Conservation (phyloP, 2,888 invertebrate genomes). For the Andrena trimmerana region DNA sequence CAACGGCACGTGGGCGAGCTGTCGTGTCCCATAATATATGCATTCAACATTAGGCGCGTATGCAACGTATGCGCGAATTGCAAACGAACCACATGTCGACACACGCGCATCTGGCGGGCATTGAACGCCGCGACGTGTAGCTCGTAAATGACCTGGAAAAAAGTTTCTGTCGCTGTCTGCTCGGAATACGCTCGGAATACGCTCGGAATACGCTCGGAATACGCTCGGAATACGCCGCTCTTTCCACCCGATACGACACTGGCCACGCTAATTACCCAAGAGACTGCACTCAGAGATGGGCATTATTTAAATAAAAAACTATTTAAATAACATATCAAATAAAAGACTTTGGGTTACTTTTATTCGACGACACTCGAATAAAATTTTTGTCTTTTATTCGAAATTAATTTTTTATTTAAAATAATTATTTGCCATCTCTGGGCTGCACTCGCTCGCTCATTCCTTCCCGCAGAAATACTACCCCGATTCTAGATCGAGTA, state of each 20-base stretch:
- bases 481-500: not conserved
- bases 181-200: not conserved
- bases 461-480: no score
- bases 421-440: no score
- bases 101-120: constrained; percentile 42
- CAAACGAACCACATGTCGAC: constrained; percentile 47
- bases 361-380: no score
- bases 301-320: no score
- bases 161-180: constrained; percentile 7
- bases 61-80: constrained; percentile 45
- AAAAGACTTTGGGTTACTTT: no score
- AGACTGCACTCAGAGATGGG: no score
- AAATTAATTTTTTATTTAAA: no score
- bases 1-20: constrained; percentile 69
- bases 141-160: constrained; percentile 16
- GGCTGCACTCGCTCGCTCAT: no score
- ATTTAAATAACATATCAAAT: no score
- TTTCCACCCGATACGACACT: not conserved
- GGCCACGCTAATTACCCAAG: not conserved
- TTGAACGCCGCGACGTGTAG: constrained; percentile 7
- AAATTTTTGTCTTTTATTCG: no score
- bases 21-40: constrained; percentile 59
- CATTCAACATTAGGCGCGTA: constrained; percentile 50
- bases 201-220: not conserved
- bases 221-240: not conserved